These are phyloP conservation scores for Trachythela sp. DNA, from an alignment of 64 coral and sea anemone species.

Conservation along the genomic window DNA sequence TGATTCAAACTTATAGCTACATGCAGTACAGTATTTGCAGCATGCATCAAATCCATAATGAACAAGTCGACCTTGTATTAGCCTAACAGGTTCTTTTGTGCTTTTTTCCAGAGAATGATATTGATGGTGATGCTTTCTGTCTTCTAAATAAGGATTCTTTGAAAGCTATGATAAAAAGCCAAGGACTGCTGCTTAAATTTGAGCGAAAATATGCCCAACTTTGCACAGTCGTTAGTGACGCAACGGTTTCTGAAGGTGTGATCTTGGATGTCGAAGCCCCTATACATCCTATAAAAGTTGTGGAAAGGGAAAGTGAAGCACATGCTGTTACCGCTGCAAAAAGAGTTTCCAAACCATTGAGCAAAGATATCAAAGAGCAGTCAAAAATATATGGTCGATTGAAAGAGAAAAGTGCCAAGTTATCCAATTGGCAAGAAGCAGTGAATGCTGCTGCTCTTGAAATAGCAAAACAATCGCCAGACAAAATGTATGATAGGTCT, in stretches of 20 bases:
- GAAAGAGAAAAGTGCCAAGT: not conserved
- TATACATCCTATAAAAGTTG: too few relatives aligned
- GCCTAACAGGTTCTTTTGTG: too few relatives aligned
- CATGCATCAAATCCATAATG: too few relatives aligned
- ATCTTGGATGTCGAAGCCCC: too few relatives aligned
- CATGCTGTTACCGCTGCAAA: not conserved
- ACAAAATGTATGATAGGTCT: conserved; percentile 31
- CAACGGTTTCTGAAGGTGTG: too few relatives aligned
- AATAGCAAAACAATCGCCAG: not conserved
- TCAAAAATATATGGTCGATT: not conserved
- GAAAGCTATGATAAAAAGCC: conserved; percentile 50
- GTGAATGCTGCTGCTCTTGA: not conserved
- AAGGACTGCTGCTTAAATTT: conserved; percentile 48
- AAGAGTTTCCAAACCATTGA: not conserved
- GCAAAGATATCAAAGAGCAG: too few relatives aligned
- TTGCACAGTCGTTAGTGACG: not conserved
- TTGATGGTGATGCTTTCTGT: conserved; percentile 59
- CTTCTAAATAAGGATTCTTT: conserved; percentile 37
- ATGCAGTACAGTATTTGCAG: too few relatives aligned
- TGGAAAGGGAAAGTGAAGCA: too few relatives aligned
- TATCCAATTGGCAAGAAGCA: not conserved
- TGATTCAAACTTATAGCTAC: too few relatives aligned
- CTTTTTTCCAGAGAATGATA: conserved; percentile 57
- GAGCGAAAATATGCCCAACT: conserved; percentile 32
- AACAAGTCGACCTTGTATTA: too few relatives aligned